Evolutionary conservation across 2,113 vertebrate genomes (phyloP).

Genomic region (Morone saxatilis): DNA sequence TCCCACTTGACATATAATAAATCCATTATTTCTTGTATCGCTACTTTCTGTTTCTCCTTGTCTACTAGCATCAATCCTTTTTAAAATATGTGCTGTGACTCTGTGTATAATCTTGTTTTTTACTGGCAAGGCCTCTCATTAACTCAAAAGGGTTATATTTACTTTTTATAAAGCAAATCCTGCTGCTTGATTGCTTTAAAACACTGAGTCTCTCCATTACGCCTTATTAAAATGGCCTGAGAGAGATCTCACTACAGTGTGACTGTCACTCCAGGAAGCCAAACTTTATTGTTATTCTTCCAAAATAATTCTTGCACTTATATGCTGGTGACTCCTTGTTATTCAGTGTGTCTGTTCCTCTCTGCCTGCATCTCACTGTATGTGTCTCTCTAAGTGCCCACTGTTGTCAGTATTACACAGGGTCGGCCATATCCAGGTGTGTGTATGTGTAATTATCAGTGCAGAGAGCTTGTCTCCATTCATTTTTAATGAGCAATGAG

Average conservation of each 20-base stretch:
- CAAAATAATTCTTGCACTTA: slow-evolving; percentile 17
- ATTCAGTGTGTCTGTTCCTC: slow-evolving; percentile 25
- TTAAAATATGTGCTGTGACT: neutral
- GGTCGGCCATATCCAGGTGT: slow-evolving; percentile 62
- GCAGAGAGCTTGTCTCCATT: slow-evolving; percentile 79
- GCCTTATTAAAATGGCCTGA: slow-evolving; percentile 3
- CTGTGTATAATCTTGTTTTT: neutral
- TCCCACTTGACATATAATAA: slow-evolving; percentile 14
- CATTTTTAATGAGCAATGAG: slow-evolving; percentile 83
- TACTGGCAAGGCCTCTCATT: neutral
- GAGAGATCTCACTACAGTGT: slow-evolving; percentile 1
- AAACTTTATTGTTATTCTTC: slow-evolving; percentile 25
- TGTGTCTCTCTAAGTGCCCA: slow-evolving; percentile 49
- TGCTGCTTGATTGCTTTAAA: slow-evolving; percentile 36
- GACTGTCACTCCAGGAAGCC: slow-evolving; percentile 13
- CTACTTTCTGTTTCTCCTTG: neutral
- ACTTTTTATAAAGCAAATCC: slow-evolving; percentile 29
- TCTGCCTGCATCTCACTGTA: slow-evolving; percentile 23
- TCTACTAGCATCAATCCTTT: neutral
- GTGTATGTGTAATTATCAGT: slow-evolving; percentile 77
- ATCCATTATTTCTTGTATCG: neutral
- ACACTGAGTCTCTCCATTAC: slow-evolving; percentile 9
- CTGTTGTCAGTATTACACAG: slow-evolving; percentile 51
- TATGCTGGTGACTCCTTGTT: slow-evolving; percentile 43
- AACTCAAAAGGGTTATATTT: slow-evolving; percentile 15